Evolutionary conservation across 2,797 vertebrate species (phyloP), one percentile per base, ranked within the genome.

Genomic region (Phoebastria nigripes): DNA sequence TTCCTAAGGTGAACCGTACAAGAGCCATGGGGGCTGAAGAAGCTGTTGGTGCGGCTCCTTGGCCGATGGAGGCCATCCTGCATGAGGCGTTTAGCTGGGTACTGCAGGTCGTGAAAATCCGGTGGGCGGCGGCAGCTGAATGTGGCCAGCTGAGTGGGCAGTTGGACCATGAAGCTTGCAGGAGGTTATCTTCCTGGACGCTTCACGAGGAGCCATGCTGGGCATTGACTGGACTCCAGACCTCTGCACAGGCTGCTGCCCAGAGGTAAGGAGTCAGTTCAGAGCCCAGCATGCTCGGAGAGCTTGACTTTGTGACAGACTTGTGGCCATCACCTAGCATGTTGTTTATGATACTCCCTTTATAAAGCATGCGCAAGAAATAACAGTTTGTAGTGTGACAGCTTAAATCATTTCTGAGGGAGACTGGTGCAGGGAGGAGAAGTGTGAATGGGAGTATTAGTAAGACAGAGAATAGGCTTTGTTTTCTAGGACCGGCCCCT

Each of bases 281-380:
- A 49, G 39, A 59, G 24, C 21, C 24, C 2, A 0, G 41, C 29
- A 6, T 4, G 5, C 33, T 35, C 5, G 1, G 65, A 51, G 47
- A 72, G 28, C 31, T 35, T 28, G 41, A 16, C 26, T 52, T 44
- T 12, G 52, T 24, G 16, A 46, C 41, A 51, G 19, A 29, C 26
- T 47, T 41, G 17, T 46, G 58, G 12, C 58, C 20, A 12, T 83
- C 52, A 29, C 31, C 58, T 56, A 14, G 49, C 2, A 6, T 24
- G 11, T 39, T 63, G 16, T 58, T 47, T 44, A 11, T 67, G n/a
- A 15, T 26, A 37, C 29, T 70, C 16, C 18, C 56, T 56, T 82
- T 74, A 47, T 79, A 55, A 77, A 42, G 20, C 42, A 33, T 19
- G 9, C 15, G 11, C 8, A 22, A 63, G 37, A 62, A 52, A 29